Evolutionary conservation across 2,113 vertebrate genomes (phyloP).

Genomic region (Oriolus oriolus): DNA sequence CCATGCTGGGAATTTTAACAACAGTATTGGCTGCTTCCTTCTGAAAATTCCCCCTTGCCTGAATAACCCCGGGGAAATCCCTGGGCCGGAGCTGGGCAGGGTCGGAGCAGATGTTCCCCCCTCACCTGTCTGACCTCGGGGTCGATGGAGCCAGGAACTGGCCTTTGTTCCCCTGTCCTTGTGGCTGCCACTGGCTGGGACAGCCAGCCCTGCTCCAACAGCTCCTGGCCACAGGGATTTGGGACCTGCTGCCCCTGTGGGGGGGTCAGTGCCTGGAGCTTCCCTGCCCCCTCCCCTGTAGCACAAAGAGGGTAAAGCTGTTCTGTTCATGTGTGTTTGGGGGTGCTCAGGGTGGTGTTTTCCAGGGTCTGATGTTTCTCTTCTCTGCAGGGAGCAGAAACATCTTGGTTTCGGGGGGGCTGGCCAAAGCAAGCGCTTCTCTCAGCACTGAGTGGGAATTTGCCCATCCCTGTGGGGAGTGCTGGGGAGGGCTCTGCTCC

Average conservation of each 20-base stretch:
- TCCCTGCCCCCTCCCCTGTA: background rate
- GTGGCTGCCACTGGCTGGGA: background rate
- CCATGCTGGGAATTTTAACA: background rate
- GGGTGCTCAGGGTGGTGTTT: background rate
- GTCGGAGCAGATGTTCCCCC: background rate
- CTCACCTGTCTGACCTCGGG: background rate
- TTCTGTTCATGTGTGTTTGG: background rate
- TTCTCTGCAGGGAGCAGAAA: background rate
- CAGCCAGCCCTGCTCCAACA: background rate
- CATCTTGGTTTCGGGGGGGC: background rate
- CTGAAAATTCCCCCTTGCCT: background rate
- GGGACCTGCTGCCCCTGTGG: background rate
- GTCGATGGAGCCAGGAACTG: background rate
- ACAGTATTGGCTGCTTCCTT: background rate
- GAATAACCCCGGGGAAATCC: background rate
- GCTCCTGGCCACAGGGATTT: background rate
- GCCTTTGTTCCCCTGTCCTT: background rate
- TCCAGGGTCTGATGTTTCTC: background rate
- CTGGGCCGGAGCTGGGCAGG: background rate
- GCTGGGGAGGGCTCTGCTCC: background rate
- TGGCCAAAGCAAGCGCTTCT: rapidly evolving
- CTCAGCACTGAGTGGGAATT: rapidly evolving
- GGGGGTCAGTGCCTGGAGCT: background rate
- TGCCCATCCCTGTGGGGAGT: background rate
- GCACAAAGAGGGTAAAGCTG: rapidly evolving